These are phyloP conservation scores for Electrophaes corylata DNA, from an alignment of 2,888 invertebrate species.

Conservation along the genomic window DNA sequence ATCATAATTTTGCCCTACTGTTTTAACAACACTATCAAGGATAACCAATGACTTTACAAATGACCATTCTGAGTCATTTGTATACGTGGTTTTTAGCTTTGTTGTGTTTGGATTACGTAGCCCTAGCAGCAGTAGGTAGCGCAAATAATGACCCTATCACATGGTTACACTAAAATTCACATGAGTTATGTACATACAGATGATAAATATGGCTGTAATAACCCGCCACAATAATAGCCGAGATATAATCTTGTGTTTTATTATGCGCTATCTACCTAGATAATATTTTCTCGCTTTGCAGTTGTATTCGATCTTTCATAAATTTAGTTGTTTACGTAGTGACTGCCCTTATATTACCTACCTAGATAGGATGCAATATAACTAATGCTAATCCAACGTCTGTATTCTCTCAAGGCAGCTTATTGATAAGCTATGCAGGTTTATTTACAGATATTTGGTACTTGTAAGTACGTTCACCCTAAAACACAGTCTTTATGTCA, in stretches of 20 bases:
- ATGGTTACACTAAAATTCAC: constrained; percentile 15
- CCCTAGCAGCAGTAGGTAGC: constrained; percentile 1
- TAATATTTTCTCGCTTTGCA: constrained; percentile 1
- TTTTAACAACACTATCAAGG: neutral
- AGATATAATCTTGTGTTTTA: constrained; percentile 33
- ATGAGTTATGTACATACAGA: constrained; percentile 1
- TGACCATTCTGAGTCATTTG: neutral
- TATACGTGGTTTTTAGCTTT: neutral
- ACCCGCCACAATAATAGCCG: constrained; percentile 1
- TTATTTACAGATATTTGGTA: no score
- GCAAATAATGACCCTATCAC: constrained; percentile 12
- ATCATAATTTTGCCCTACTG: no score
- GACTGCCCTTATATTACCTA: no score
- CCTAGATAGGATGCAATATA: neutral
- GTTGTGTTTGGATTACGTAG: neutral
- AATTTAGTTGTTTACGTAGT: no score
- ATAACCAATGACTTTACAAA: neutral
- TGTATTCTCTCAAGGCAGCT: neutral
- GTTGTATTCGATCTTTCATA: no score
- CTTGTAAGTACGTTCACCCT: no score
- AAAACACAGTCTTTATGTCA: no score
- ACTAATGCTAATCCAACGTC: neutral
- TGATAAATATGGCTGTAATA: constrained; percentile 22
- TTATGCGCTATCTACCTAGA: constrained; percentile 15
- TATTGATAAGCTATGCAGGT: neutral